Evolutionary conservation across 2,888 invertebrate species (phyloP).

Genomic region (Nematopogon swammerdamellus): DNA sequence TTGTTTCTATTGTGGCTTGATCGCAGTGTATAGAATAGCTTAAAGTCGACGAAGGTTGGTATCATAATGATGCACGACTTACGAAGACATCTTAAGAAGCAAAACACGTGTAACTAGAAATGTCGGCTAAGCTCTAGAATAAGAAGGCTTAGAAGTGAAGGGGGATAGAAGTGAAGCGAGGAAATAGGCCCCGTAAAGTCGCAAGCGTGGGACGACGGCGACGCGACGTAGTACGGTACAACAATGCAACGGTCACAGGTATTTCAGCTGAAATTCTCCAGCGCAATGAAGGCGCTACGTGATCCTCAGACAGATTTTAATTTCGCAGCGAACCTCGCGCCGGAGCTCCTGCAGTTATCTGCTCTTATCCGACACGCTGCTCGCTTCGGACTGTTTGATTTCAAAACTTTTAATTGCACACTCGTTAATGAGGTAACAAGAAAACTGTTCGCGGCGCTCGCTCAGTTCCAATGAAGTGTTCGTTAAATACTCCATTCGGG

Average conservation of each 20-base stretch:
- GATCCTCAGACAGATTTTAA: conserved; percentile 24
- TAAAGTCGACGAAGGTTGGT: too few species aligned
- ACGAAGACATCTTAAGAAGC: too few species aligned
- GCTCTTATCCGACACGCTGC: neutral
- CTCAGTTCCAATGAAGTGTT: neutral
- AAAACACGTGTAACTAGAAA: too few species aligned
- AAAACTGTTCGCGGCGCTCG: neutral
- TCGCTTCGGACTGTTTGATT: neutral
- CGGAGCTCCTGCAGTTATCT: too few species aligned
- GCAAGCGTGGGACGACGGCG: neutral
- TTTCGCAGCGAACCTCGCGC: neutral
- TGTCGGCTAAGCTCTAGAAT: neutral
- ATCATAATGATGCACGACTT: too few species aligned
- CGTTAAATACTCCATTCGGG: neutral
- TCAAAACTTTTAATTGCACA: neutral
- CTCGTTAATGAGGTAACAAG: neutral
- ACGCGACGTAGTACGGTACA: conserved; percentile 1
- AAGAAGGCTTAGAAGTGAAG: neutral
- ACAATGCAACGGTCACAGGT: conserved; percentile 27
- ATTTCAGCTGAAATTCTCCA: conserved; percentile 37
- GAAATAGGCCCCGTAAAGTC: too few species aligned
- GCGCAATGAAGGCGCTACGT: conserved; percentile 41
- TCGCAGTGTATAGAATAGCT: too few species aligned
- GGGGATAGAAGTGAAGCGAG: too few species aligned
- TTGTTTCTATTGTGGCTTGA: too few species aligned